Percentiles rank a stretch among this genome's conserved stretches.
phyloP scores from a whole-genome alignment of 2,797 vertebrate genomes.

The Onychomys arenicola region DNA sequence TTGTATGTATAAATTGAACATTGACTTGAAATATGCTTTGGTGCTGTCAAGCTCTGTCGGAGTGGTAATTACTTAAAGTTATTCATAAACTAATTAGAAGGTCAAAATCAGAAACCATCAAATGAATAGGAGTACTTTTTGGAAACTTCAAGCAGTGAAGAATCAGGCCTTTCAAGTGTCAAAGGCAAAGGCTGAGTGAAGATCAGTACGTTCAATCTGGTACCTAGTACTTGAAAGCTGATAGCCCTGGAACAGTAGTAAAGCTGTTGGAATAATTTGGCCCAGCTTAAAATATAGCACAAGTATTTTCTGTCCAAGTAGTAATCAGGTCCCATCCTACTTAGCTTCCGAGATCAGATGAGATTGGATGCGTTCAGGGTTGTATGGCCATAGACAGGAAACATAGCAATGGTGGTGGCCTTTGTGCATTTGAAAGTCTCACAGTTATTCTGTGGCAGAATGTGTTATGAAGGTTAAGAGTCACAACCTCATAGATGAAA shows the following conservation, averaged over 20 bases:
- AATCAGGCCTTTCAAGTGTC: neutral
- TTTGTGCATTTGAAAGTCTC: conserved; percentile 8
- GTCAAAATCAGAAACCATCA: conserved; percentile 36
- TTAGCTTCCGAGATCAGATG: neutral
- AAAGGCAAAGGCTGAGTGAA: conserved; percentile 13
- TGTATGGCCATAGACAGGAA: neutral
- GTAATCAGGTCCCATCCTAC: neutral
- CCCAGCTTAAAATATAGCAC: neutral
- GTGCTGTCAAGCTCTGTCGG: conserved; percentile 24
- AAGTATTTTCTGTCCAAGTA: neutral
- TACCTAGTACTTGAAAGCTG: neutral
- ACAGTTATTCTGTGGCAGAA: neutral
- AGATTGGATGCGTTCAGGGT: neutral
- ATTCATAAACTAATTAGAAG: conserved; percentile 42
- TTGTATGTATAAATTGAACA: conserved; percentile 45
- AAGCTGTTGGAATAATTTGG: conserved; percentile 6
- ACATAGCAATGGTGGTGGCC: neutral
- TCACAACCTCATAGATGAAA: neutral
- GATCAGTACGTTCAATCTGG: neutral
- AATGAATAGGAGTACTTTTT: conserved; percentile 2
- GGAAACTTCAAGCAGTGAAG: neutral
- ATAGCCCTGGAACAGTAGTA: neutral
- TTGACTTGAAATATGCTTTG: conserved; percentile 9
- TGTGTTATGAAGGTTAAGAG: neutral
- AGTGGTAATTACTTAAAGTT: conserved; percentile 47